Percentiles rank a stretch among this genome's conserved stretches.
Evolutionary conservation across 2,797 vertebrate species (phyloP).

Genomic region (Chelon labrosus): DNA sequence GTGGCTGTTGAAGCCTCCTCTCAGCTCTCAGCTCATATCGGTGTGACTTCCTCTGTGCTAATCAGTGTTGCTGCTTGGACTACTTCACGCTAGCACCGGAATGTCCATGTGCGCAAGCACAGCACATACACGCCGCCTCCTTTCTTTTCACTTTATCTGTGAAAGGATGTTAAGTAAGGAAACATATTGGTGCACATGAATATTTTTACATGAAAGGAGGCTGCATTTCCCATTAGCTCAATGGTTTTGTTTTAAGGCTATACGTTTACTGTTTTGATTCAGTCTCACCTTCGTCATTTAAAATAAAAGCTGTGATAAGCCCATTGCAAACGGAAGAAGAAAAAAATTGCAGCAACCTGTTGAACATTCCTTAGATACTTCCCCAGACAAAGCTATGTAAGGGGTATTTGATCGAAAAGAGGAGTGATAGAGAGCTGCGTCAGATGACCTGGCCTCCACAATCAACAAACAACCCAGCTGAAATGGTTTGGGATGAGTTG

Average conservation of each 20-base stretch:
- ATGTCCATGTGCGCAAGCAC: background rate
- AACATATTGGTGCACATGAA: background rate
- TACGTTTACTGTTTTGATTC: background rate
- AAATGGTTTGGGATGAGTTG: too few species aligned
- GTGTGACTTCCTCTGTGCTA: conserved; percentile 26
- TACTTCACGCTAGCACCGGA: conserved; percentile 3
- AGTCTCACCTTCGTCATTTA: too few species aligned
- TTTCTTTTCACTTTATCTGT: background rate
- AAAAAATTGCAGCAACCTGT: too few species aligned
- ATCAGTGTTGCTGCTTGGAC: conserved; percentile 33
- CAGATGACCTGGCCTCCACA: too few species aligned
- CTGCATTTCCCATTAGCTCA: background rate
- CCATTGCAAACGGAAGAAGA: background rate
- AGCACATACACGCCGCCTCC: background rate
- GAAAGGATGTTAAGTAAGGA: background rate
- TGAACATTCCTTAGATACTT: too few species aligned
- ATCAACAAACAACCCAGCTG: too few species aligned
- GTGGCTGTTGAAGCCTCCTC: conserved; percentile 1
- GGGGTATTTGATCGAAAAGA: too few species aligned
- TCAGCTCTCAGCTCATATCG: conserved; percentile 7
- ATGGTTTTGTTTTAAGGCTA: background rate
- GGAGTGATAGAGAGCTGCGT: too few species aligned
- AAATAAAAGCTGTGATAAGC: background rate
- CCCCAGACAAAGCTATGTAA: too few species aligned
- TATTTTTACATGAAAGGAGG: background rate